Evolutionary conservation across 2,888 invertebrate genomes (phyloP).

Genomic region (Brachyptera putata): DNA sequence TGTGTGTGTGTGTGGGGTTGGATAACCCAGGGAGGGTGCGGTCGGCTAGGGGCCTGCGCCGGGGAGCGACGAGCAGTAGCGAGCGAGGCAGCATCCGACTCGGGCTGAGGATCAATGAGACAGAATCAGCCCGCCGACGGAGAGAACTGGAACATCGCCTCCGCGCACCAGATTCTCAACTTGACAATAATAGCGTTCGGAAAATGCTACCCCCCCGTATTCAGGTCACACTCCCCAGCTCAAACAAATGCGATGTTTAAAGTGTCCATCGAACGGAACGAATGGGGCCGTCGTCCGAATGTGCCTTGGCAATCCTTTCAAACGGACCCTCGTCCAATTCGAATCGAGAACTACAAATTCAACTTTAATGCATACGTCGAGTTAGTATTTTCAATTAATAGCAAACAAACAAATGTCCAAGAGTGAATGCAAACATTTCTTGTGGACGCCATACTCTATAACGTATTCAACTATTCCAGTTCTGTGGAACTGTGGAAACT

Average conservation of each 20-base stretch:
- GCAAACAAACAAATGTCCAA: background rate
- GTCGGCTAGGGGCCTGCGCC: conserved; percentile 18
- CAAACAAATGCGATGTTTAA: conserved; percentile 15
- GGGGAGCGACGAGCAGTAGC: background rate
- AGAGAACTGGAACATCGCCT: too few relatives aligned
- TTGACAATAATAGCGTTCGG: conserved; percentile 12
- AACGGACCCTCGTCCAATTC: background rate
- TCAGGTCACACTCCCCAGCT: conserved; percentile 10
- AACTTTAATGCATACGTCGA: background rate
- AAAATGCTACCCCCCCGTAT: conserved; percentile 7
- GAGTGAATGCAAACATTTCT: background rate
- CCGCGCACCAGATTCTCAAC: background rate
- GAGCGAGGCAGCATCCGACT: background rate
- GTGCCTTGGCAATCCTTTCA: background rate
- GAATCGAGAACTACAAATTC: background rate
- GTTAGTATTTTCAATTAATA: conserved; percentile 5
- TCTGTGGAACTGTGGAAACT: background rate
- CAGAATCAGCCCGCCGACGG: too few relatives aligned
- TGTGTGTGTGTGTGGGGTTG: conserved; percentile 3
- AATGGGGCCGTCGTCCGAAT: background rate
- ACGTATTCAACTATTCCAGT: background rate
- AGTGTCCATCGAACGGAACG: background rate
- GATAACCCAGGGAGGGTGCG: conserved; percentile 21
- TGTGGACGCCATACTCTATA: background rate
- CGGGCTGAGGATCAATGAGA: conserved; percentile 25